Base-by-base conservation (phyloP, 2,113 vertebrate genomes). In the Athene noctua region DNA sequence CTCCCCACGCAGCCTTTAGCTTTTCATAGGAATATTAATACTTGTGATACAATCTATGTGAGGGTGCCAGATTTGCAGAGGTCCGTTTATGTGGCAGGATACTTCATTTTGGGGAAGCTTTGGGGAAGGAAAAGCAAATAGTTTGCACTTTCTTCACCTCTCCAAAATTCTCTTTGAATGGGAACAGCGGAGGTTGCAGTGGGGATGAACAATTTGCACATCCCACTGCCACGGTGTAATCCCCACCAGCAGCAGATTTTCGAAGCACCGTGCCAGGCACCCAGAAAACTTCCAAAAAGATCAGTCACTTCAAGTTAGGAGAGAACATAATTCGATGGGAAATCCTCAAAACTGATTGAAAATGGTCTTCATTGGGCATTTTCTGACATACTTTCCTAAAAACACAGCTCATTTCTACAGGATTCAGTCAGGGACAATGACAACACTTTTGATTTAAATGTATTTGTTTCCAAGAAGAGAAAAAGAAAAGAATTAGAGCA, bases 11-110 rank as follows among this genome's bases (percentile, higher is more conserved):
- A 70, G 85, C 55, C 57, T 82, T 44, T 21, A 80, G 70, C 11
- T 82, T 90, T 42, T 94, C 65, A 34, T 81, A 66, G 46, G 83
- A 92, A 88, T 92, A 96, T 40, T 95, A 96, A 92, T 44, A 86
- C 54, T 88, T 73, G 71, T 26, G 90, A 96, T 72, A 80, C 1
- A 23, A 94, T 63, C 70, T 73, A 22, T 8, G 46, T 1, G 1
- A 16, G 26, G 78, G 55, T 77, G 71, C 67, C 84, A 88, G 91
- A 89, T 86, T 88, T 87, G 80, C 71, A 92, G 78, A 91, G 38
- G 57, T 91, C 70, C 61, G 66, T 77, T 96, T 91, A 46, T 80
- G 51, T 18, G 26, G 71, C n/a, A 90, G 58, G 66, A 72, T 54
- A 68, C 23, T 40, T 54, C n/a, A 17, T 80, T 95, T 82, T 51